Evolutionary conservation across 1,140 invertebrate species (phyloP), one percentile per base, ranked within the genome.

Genomic region (Maniola jurtina): DNA sequence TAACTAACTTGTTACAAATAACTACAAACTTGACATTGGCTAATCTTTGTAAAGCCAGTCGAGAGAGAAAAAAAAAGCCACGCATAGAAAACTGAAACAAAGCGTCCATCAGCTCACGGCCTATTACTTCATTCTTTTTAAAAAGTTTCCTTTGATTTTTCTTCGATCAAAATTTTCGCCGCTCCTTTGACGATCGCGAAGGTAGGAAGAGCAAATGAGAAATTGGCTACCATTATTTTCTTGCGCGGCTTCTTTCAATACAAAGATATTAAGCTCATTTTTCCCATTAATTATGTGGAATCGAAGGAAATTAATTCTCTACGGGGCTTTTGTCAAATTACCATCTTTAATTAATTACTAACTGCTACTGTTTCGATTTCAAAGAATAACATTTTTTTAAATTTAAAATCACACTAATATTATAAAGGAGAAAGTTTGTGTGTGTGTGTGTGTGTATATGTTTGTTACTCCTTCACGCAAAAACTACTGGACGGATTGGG

Each of bases 91-190:
- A 6, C 9, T 3, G 6, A 45, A 45, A n/a, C 13, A 11, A 45
- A 45, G 5, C 9, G 42, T 45, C 13, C 66, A 45, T 11, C 42
- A 11, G 42, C 42, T 45, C 42, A 0, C 11, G 42, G 42, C 13
- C 70, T 69, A 72, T 64, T 76, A 78, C 64, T 77, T 80, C 72
- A 80, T 79, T 84, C 73, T 82, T 77, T 73, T 71, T 69, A 36
- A 76, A 75, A 77, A 76, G 64, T 71, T 69, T 72, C 66, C 79
- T 85, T 83, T 84, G 81, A 87, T 81, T 73, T 79, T 77, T 72
- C 75, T 80, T 78, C 79, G 79, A 85, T 85, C 80, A 79, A 79
- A 81, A 76, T 79, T 80, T 65, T 35, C 59, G 42, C 59, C 54
- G 14, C 35, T 63, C 58, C 75, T 85, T 83, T 83, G 80, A 83